Base-by-base conservation (phyloP, 92 coral and sea anemone species). In the Montipora capitata region DNA sequence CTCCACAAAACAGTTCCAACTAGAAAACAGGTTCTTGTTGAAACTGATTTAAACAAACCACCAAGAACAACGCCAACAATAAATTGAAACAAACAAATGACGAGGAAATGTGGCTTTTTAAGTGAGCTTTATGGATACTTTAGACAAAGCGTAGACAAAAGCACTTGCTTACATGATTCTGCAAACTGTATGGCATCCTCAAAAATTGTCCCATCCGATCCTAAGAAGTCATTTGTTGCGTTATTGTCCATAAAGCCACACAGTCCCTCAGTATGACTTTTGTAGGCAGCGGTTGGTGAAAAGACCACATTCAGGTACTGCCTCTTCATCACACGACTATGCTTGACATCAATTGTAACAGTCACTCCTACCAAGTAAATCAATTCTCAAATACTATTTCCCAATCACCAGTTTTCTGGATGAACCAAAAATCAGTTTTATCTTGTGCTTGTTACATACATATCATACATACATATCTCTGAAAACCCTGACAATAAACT, bases 171-270 rank as follows among this genome's bases (percentile, higher is more conserved):
- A 94, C 96, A 94, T 56, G 94, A 83, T 16, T 94, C 92, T 4
- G 92, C 94, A 78, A 94, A 94, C 70, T 81, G 63, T 27, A 91
- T 72, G 2, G 96, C 81, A n/a, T 84, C 85, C 2, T 58, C 45
- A 85, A 71, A 94, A 15, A 74, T 56, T 54, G 44, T 72, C 39
- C 93, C 93, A 48, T 51, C 62, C 2, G 96, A 88, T 54, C 96
- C 96, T 69, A 39, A 59, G 57, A 94, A 66, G 69, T 94, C 96
- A 51, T 94, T 91, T 39, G 92, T 72, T n/a, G 77, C 76, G 12
- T 94, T 85, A 45, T 90, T 88, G 70, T 94, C 96, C 96, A 91
- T 94, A 49, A 81, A 73, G 18, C 96, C 96, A 69, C 93, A 94
- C 64, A 94, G 81, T n/a, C 96, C 96, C 54, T 87, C 87, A 10